Base-by-base conservation (phyloP, 2,888 invertebrate genomes). In the Hypomecis punctinalis region DNA sequence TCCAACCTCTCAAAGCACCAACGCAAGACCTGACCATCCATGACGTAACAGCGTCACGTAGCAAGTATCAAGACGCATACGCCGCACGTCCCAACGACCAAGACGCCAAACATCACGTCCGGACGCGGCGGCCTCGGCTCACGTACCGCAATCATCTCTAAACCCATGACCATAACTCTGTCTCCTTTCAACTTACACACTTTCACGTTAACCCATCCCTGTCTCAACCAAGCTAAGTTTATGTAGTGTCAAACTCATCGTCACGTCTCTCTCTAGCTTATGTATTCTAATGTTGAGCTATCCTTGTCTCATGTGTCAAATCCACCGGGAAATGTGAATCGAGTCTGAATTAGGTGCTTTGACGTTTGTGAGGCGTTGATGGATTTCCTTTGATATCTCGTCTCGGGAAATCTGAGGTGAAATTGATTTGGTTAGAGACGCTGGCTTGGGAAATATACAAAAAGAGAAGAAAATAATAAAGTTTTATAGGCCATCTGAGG, bases 121-220 rank as follows among this genome's bases (percentile, higher is more conserved):
- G 83, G 78, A 79, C 79, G 91, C 89, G 91, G 90, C 89, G 86
- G 85, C 78, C n/a, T n/a, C 82, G 81, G 79, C 79, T 87, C 92
- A 92, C 91, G 91, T 91, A 89, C 86, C 85, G 88, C 90, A 90
- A 92, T 92, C 91, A 90, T 91, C 90, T 84, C 86, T 86, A 84
- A 84, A 82, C 83, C 88, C 86, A 88, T 90, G 89, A 90, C 90
- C 90, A 84, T 85, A 84, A 75, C 68, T 45, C 79, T 53, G 66
- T 85, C 88, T 78, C 84, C 69, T 68, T 88, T 81, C 57, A 72
- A 58, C 79, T 6, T 13, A 47, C 43, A 67, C 9, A 0, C 3
- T 1, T 5, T 51, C 49, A 47, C 43, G 23, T 66, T 76, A 81
- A 66, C 40, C 48, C 68, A 59, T 62, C 79, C 83, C 78, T 70